Evolutionary conservation across 2,888 invertebrate species (phyloP), one percentile per base, ranked within the genome.

Genomic region (Ophioninae sp.): DNA sequence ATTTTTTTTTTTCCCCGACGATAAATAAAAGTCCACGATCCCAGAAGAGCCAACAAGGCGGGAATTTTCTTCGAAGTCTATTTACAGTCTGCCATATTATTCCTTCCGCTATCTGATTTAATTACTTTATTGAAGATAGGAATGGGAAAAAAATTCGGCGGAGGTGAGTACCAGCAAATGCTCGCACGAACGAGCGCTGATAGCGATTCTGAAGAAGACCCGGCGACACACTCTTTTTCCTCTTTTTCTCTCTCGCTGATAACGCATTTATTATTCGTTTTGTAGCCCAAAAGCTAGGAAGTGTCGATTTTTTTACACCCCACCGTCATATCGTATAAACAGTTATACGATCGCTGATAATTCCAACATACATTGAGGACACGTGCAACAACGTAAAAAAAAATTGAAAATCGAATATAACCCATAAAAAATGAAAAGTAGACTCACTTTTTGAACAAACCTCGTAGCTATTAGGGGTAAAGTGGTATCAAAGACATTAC

Each of bases 41-140:
- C 51, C 51, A 51, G 51, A 51, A 51, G 51, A 51, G 13, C 51
- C 17, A 51, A 44, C 20, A 68, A 68, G 41, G 20, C 10, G 23
- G 41, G 23, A 5, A 37, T 61, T 23, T 41, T 41, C 71, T 68
- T 74, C 67, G 51, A 41, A 0, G 20, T 59, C 23, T 22, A 39
- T 73, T 56, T n/a, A 76, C 59, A 20, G 41, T 30, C 65, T 7
- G 51, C 72, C 78, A 84, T 59, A 76, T 67, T 22, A 76, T 79
- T 84, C 22, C 56, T 65, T 72, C 23, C 30, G 39, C 69, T 81
- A 81, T 81, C 84, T 68, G 81, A 81, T 84, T 84, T 81, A 79
- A 84, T 84, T 76, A 81, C 79, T 58, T 73, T 69, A 64, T 81
- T 68, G 75, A 79, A 81, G 75, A 59, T 67, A 63, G 61, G 72